Conservation (phyloP, 1,140 invertebrate genomes). For the Drosophila paulistorum region DNA sequence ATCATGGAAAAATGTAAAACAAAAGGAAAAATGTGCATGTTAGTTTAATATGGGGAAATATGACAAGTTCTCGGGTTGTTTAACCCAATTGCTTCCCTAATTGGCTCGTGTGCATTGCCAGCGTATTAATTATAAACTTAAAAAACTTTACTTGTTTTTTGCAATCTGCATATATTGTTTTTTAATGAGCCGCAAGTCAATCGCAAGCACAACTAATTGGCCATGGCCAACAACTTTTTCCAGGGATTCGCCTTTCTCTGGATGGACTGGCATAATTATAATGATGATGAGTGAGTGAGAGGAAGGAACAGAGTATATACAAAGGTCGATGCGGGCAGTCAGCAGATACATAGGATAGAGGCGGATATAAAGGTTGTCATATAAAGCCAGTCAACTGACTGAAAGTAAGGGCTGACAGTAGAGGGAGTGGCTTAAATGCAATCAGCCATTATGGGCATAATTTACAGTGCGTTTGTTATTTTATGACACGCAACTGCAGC, state of each 20-base stretch:
- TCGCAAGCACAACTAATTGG: slow-evolving; percentile 74
- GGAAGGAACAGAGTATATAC: neutral
- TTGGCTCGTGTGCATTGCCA: slow-evolving; percentile 61
- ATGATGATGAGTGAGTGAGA: slow-evolving; percentile 41
- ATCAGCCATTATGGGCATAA: slow-evolving; percentile 79
- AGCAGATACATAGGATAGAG: neutral
- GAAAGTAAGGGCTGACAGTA: slow-evolving; percentile 5
- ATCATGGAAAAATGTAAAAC: neutral
- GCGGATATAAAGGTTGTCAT: slow-evolving; percentile 45
- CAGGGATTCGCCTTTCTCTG: slow-evolving; percentile 30
- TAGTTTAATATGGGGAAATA: slow-evolving; percentile 29
- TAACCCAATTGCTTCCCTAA: slow-evolving; percentile 72
- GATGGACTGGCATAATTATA: slow-evolving; percentile 66
- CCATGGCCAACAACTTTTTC: slow-evolving; percentile 55
- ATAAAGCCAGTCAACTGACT: slow-evolving; percentile 28
- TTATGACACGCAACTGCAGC: slow-evolving; percentile 71
- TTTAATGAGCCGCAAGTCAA: slow-evolving; percentile 81
- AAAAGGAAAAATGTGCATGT: neutral
- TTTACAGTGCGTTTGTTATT: slow-evolving; percentile 71
- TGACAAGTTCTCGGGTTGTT: slow-evolving; percentile 51
- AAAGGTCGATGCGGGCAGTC: slow-evolving; percentile 22
- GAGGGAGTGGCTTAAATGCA: slow-evolving; percentile 58
- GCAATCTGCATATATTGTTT: slow-evolving; percentile 80
- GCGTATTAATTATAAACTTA: slow-evolving; percentile 68
- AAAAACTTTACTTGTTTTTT: slow-evolving; percentile 52